These are phyloP conservation scores for Pogonus chalceus DNA, from an alignment of 1,140 invertebrate genomes.

Conservation along the genomic window DNA sequence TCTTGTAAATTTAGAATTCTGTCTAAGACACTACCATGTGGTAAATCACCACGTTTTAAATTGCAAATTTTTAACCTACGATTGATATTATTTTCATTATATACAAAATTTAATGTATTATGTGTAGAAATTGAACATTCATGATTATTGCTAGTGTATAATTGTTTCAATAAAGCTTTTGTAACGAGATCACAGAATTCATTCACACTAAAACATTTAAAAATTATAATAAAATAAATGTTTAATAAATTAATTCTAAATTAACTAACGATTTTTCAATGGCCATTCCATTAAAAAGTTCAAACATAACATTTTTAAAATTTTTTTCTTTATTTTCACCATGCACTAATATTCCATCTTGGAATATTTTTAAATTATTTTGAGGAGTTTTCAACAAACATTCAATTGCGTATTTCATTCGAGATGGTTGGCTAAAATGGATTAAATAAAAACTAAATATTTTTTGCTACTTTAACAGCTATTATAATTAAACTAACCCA, in stretches of 20 bases:
- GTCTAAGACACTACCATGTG: constrained; percentile 24
- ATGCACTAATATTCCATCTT: not conserved
- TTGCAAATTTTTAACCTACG: not conserved
- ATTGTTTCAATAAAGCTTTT: not conserved
- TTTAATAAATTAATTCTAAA: not conserved
- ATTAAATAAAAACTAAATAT: not conserved
- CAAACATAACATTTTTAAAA: not conserved
- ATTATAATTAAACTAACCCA: constrained; percentile 2
- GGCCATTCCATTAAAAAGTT: not conserved
- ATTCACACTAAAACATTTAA: not conserved
- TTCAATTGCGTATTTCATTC: not conserved
- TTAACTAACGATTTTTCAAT: not conserved
- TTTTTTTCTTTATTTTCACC: not conserved
- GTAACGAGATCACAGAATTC: not conserved
- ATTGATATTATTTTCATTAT: not conserved
- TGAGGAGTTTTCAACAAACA: not conserved
- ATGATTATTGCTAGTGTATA: not conserved
- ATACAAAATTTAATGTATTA: not conserved
- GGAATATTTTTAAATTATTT: not conserved
- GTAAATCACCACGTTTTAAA: constrained; percentile 11
- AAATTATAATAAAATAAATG: too few species aligned
- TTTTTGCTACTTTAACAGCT: not conserved
- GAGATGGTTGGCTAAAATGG: not conserved
- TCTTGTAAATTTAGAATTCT: constrained; percentile 27
- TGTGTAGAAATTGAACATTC: not conserved